Percentiles rank a stretch among this genome's conserved stretches.
Evolutionary conservation across 2,113 vertebrate genomes (phyloP).

Genomic region (Crotalus viridis): DNA sequence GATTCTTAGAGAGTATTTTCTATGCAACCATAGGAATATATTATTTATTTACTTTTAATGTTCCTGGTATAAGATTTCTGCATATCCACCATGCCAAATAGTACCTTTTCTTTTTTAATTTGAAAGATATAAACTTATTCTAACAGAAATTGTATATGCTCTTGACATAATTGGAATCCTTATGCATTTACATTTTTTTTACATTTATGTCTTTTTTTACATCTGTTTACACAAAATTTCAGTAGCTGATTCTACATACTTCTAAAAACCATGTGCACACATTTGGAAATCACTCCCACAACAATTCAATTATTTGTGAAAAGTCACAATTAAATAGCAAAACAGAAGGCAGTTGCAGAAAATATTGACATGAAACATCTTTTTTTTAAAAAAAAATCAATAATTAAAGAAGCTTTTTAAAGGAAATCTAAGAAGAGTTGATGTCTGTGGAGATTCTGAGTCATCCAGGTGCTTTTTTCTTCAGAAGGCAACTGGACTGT

Average conservation of each 20-base stretch:
- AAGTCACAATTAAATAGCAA: not conserved
- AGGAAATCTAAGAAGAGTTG: slow-evolving; percentile 18
- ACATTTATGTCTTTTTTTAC: not conserved
- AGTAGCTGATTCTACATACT: not conserved
- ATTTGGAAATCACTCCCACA: not conserved
- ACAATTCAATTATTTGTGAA: not conserved
- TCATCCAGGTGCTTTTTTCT: not conserved
- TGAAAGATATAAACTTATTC: not conserved
- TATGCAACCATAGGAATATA: not conserved
- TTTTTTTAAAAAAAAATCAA: slow-evolving; percentile 46
- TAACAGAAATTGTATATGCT: not conserved
- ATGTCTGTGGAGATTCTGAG: not conserved
- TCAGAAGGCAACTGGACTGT: not conserved
- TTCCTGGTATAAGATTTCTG: not conserved
- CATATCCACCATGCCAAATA: not conserved
- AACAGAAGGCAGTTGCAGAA: slow-evolving; percentile 26
- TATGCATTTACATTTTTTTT: not conserved
- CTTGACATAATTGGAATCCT: not conserved
- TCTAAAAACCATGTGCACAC: not conserved
- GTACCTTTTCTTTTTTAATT: not conserved
- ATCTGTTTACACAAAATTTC: not conserved
- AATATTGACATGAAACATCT: slow-evolving; percentile 46
- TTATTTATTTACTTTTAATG: not conserved
- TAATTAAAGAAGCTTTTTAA: slow-evolving; percentile 50
- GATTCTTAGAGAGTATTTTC: not conserved